Evolutionary conservation across 2,113 vertebrate species (phyloP), one percentile per base, ranked within the genome.

Genomic region (Strix uralensis): DNA sequence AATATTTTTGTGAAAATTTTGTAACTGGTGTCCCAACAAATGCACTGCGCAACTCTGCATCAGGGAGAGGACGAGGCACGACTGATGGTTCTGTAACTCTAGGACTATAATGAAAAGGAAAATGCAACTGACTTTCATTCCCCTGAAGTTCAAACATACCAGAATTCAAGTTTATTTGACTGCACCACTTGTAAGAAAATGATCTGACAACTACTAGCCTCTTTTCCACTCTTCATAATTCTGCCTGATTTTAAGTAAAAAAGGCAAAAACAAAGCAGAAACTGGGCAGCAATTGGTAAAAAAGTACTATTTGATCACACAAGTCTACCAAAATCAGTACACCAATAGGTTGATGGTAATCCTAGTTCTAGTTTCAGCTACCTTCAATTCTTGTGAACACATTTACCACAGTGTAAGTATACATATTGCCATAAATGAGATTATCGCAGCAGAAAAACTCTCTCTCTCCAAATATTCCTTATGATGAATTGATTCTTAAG

Each of bases 1-100:
- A 99, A 96, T 97, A 97, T 72, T 98, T 98, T 81, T 97, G 98
- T 75, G 98, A 97, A 44, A 98, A 91, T 95, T 98, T 98, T 63
- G 98, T 98, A 96, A 99, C 90, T 2, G 99, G 99, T 36, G 98
- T 99, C 90, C 99, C 99, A 85, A 99, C 90, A 97, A 99, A 99
- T 5, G 99, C 98, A 55, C 98, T 98, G 13, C 96, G 96, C 55
- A 98, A 58, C 23, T 98, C 97, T 47, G 69, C 46, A 49, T 95
- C 81, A n/a, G 97, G 83, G 8, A 96, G 73, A 36, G 83, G 91
- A 17, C 65, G 61, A 6, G 81, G 81, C 65, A 93, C 22, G 63
- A 95, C 94, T 91, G 94, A 69, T n/a, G 93, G 40, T 32, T 97
- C 97, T 55, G 98, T 72, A 90, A 81, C 46, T 92, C 93, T 97